Evolutionary conservation across 1,140 invertebrate genomes (phyloP).

Genomic region (Cotesia vestalis): DNA sequence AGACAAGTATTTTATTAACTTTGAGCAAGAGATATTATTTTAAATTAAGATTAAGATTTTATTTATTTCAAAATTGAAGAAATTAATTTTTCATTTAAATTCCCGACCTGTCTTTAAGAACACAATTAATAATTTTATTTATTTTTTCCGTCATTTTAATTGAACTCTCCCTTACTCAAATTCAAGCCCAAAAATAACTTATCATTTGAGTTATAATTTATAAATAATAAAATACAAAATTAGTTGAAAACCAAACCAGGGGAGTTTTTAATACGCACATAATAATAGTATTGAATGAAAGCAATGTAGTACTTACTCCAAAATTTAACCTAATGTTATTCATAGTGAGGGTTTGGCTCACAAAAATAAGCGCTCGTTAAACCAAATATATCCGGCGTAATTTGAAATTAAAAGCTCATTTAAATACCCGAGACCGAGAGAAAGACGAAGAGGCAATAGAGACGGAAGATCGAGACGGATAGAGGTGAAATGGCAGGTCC

Average conservation of each 20-base stretch:
- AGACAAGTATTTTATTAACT: no score
- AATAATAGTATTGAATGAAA: slow-evolving; percentile 7
- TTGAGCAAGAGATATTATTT: not conserved
- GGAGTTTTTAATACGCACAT: not conserved
- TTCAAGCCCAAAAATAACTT: no score
- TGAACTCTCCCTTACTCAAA: no score
- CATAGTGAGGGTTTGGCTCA: slow-evolving; percentile 48
- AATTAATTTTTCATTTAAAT: no score
- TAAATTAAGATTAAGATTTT: no score
- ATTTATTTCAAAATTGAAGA: no score
- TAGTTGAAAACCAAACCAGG: not conserved
- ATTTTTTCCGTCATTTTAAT: no score
- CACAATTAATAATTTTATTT: no score
- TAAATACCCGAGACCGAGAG: slow-evolving; percentile 37
- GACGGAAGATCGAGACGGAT: no score
- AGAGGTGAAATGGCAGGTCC: slow-evolving; percentile 45
- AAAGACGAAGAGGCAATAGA: no score
- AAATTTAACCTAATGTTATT: slow-evolving; percentile 52
- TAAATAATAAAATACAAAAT: not conserved
- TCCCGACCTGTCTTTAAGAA: no score
- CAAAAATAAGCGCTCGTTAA: slow-evolving; percentile 50
- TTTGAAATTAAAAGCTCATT: slow-evolving; percentile 58
- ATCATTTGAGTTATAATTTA: no score
- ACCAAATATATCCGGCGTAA: slow-evolving; percentile 53
- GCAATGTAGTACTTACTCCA: not conserved